These are phyloP conservation scores for Amphimallon solstitiale DNA, from an alignment of 2,888 invertebrate genomes.

Conservation along the genomic window DNA sequence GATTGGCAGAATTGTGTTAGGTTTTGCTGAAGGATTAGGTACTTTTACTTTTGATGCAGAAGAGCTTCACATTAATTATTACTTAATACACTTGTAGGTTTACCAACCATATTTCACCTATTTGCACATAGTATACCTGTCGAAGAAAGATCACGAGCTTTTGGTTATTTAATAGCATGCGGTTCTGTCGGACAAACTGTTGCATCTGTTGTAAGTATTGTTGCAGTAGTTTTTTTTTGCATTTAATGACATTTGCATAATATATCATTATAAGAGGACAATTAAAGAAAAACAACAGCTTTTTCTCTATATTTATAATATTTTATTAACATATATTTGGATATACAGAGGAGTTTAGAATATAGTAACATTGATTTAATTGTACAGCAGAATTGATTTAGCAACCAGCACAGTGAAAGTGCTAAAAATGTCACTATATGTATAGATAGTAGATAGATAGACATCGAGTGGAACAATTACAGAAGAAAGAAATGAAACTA, in stretches of 20 bases:
- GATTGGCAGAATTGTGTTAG: constrained; percentile 72
- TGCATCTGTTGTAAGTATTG: constrained; percentile 71
- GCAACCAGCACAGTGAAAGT: too few species aligned
- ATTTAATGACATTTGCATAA: background rate
- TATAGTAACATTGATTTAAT: too few species aligned
- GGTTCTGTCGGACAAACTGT: constrained; percentile 81
- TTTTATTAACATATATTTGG: too few species aligned
- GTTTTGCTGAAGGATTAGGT: constrained; percentile 80
- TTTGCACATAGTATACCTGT: constrained; percentile 78
- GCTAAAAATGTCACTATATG: too few species aligned
- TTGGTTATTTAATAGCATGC: constrained; percentile 77
- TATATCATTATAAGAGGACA: too few species aligned
- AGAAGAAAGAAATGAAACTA: too few species aligned
- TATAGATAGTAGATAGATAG: too few species aligned
- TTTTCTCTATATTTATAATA: too few species aligned
- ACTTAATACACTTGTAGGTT: constrained; percentile 63
- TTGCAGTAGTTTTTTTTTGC: background rate
- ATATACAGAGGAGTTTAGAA: too few species aligned
- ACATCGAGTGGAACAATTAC: too few species aligned
- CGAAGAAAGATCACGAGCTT: constrained; percentile 77
- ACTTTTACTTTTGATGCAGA: constrained; percentile 40
- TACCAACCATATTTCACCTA: constrained; percentile 80
- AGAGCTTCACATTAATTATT: too few species aligned
- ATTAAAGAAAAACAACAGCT: background rate
- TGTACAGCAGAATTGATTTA: too few species aligned